Evolutionary conservation across 30 jellyfish, hydroid and myxozoan genomes (phyloP).

Genomic region (Rhopilema esculentum): DNA sequence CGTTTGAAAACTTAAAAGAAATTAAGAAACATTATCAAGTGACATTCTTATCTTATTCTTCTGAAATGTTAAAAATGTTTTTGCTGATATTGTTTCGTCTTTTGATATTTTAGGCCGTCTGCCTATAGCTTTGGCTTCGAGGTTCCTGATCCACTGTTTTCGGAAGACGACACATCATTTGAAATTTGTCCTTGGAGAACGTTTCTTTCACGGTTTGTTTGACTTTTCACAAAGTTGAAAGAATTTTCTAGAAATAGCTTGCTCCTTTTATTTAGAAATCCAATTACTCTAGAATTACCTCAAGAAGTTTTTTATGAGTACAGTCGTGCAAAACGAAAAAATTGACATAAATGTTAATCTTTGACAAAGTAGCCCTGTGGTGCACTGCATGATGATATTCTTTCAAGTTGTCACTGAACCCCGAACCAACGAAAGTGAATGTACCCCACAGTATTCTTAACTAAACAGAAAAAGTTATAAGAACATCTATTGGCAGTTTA

Average conservation of each 20-base stretch:
- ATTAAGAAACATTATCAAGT: neutral
- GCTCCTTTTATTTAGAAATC: no score
- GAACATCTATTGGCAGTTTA: no score
- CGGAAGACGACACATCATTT: constrained; percentile 53
- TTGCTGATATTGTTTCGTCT: no score
- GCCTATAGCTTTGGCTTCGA: constrained; percentile 44
- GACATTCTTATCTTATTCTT: neutral
- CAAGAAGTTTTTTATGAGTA: no score
- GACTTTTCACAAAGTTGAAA: neutral
- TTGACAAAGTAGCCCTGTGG: no score
- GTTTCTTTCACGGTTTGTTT: constrained; percentile 61
- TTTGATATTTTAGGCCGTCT: constrained; percentile 43
- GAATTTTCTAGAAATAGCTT: neutral
- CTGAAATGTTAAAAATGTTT: neutral
- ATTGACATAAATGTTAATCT: no score
- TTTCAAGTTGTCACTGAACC: no score
- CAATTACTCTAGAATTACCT: neutral
- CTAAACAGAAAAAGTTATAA: no score
- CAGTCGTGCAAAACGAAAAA: no score
- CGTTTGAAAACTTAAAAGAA: neutral
- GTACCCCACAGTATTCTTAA: no score
- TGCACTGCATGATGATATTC: no score
- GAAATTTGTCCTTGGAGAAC: constrained; percentile 86
- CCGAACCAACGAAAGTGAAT: no score
- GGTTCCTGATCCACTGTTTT: constrained; percentile 75